phyloP scores from a whole-genome alignment of 2,113 vertebrate species.

The Entosphenus tridentatus region DNA sequence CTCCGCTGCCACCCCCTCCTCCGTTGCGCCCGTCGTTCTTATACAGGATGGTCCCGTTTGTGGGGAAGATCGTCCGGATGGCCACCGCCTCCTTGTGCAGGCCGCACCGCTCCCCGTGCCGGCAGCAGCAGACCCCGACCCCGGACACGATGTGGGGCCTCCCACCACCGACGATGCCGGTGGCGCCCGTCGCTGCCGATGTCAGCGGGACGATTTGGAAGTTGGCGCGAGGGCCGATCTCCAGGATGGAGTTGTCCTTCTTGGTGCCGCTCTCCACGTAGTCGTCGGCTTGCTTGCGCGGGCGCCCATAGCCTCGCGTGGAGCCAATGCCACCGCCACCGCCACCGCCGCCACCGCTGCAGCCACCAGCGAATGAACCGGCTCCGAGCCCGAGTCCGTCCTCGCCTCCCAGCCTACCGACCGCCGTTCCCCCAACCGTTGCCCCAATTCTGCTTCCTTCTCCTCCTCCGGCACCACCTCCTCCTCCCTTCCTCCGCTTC shows the following conservation, averaged over 20 bases:
- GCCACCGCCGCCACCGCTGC: neutral
- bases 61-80: constrained; percentile 71
- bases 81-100: constrained; percentile 52
- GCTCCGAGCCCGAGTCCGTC: no score
- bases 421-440: neutral
- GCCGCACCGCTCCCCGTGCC: neutral
- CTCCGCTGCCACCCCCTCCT: constrained; percentile 46
- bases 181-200: no score
- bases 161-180: constrained; percentile 25
- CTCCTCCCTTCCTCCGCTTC: constrained; percentile 18
- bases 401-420: neutral
- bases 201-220: constrained; percentile 58
- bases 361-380: constrained; percentile 14
- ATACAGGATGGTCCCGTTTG: constrained; percentile 60
- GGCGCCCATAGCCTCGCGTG: constrained; percentile 17
- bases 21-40: constrained; percentile 34
- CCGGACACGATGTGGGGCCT: constrained; percentile 13
- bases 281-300: constrained; percentile 41
- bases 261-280: constrained; percentile 73
- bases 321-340: no score
- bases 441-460: no score
- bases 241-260: constrained; percentile 69
- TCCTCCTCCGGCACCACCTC: no score
- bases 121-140: no score
- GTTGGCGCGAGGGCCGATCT: constrained; percentile 40